A percentile compares a stretch with the other conserved stretches of the same genome.
phyloP scores from a whole-genome alignment of 2,888 invertebrate genomes.

The Idaea dimidiata region DNA sequence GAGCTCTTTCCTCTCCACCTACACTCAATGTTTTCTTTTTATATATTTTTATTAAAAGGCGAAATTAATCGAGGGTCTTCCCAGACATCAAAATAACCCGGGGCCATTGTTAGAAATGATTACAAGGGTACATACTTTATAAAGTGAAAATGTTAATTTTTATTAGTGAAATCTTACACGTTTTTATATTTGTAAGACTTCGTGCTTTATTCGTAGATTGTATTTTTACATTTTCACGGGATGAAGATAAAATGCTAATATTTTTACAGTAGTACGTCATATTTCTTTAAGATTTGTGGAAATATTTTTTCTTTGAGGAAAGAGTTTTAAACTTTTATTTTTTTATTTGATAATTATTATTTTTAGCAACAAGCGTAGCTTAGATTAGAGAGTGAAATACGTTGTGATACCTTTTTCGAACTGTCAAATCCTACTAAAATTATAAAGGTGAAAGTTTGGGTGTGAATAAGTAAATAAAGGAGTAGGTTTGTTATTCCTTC shows the following conservation, averaged over 20 bases:
- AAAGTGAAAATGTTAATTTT: conserved; percentile 73
- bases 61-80: conserved; percentile 72
- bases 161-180: conserved; percentile 65
- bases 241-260: neutral
- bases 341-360: neutral
- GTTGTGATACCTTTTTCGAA: no score
- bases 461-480: no score
- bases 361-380: neutral
- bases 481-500: no score
- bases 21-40: conserved; percentile 39
- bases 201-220: neutral
- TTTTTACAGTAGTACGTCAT: neutral
- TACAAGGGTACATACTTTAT: conserved; percentile 64
- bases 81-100: conserved; percentile 72
- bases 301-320: neutral
- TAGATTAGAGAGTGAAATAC: no score
- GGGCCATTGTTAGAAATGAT: conserved; percentile 72
- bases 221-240: neutral
- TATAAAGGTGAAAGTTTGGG: no score
- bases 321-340: neutral
- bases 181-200: conserved; percentile 34
- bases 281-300: no score
- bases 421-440: no score
- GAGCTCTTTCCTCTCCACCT: conserved; percentile 26
- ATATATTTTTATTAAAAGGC: conserved; percentile 65